Conservation (phyloP, 2,113 vertebrate species). For the Pangasianodon hypophthalmus region DNA sequence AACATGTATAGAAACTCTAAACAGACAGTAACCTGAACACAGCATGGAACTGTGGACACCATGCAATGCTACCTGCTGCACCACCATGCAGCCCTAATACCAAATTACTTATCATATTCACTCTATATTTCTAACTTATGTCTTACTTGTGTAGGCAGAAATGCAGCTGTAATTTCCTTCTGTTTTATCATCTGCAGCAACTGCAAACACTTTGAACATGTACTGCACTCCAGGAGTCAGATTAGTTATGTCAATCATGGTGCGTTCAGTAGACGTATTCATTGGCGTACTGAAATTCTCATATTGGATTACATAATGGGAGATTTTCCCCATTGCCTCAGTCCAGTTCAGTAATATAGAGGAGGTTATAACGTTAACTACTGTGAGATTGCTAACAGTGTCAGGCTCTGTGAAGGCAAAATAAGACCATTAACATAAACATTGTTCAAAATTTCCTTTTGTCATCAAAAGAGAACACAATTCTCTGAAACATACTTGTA, state of each 20-base stretch:
- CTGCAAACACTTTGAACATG: constrained; percentile 30
- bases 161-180: not conserved
- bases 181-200: constrained; percentile 3
- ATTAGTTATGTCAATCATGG: constrained; percentile 9
- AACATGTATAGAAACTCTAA: too few relatives aligned
- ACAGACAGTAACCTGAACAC: not conserved
- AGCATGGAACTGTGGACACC: not conserved
- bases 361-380: constrained; percentile 33
- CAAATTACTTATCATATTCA: not conserved
- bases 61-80: not conserved
- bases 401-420: constrained; percentile 36
- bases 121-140: not conserved
- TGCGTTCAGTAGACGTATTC: not conserved
- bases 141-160: constrained; percentile 44
- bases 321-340: constrained; percentile 40
- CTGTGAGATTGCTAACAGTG: constrained; percentile 44
- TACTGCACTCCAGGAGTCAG: constrained; percentile 52
- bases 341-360: constrained; percentile 49
- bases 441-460: not conserved
- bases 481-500: constrained; percentile 70
- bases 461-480: not conserved
- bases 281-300: not conserved
- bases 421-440: not conserved
- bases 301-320: constrained; percentile 38
- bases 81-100: not conserved